These are phyloP conservation scores for Triops cancriformis DNA, from an alignment of 1,140 invertebrate species.

Conservation along the genomic window DNA sequence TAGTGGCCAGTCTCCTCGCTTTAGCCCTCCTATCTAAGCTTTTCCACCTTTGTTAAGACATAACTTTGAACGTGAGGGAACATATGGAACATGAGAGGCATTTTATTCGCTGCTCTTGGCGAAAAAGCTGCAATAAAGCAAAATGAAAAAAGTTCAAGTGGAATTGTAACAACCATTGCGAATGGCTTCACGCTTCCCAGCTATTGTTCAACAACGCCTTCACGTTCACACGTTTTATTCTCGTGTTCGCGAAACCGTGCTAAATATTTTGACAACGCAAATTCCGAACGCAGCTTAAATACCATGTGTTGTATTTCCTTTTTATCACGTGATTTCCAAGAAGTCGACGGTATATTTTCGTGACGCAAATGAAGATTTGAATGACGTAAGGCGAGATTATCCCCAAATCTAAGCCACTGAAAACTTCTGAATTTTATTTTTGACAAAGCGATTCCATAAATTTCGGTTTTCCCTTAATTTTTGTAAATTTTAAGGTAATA, in stretches of 20 bases:
- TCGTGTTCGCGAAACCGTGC: background rate
- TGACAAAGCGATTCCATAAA: too few relatives aligned
- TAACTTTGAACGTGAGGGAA: background rate
- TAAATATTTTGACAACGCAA: background rate
- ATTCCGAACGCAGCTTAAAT: background rate
- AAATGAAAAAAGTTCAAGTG: background rate
- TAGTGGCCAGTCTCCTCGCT: background rate
- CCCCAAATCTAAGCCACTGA: too few relatives aligned
- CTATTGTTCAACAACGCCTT: background rate
- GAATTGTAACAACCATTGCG: background rate
- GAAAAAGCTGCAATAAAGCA: background rate
- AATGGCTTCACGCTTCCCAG: background rate
- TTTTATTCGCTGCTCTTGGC: background rate
- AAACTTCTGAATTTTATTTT: too few relatives aligned
- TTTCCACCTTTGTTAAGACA: background rate
- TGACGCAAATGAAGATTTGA: too few relatives aligned
- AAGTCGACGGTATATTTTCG: too few relatives aligned
- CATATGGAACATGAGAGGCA: background rate
- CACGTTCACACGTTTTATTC: background rate
- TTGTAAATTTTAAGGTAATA: too few relatives aligned
- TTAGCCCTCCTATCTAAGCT: too few relatives aligned
- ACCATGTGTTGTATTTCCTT: too few relatives aligned
- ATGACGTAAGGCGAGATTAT: too few relatives aligned
- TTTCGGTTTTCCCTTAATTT: too few relatives aligned
- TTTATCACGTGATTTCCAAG: too few relatives aligned